Conservation (phyloP, 2,888 invertebrate genomes). For the Drosophila anomalipes region DNA sequence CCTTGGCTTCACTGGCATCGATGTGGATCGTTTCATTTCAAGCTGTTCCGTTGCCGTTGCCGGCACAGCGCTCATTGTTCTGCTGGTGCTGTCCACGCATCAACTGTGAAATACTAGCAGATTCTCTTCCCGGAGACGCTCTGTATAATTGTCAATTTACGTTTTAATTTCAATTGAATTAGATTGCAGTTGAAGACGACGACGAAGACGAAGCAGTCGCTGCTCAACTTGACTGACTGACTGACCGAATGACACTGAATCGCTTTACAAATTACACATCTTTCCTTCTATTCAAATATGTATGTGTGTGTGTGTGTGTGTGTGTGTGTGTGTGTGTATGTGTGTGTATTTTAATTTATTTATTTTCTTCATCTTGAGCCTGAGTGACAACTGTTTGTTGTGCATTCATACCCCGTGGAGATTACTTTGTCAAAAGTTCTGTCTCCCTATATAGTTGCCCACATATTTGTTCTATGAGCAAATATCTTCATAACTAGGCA, state of each 20-base stretch:
- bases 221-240: conserved; percentile 47
- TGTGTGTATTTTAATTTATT: conserved; percentile 69
- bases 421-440: conserved; percentile 54
- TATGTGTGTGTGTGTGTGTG: conserved; percentile 19
- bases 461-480: conserved; percentile 41
- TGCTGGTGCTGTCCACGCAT: conserved; percentile 47
- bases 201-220: conserved; percentile 7
- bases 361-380: conserved; percentile 51
- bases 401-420: conserved; percentile 50
- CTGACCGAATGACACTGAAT: conserved; percentile 67
- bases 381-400: conserved; percentile 45
- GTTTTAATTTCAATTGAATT: conserved; percentile 79
- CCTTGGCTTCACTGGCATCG: conserved; percentile 84
- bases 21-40: conserved; percentile 82
- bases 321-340: conserved; percentile 27
- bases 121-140: conserved; percentile 31
- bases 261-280: conserved; percentile 8
- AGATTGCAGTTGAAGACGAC: conserved; percentile 57
- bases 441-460: conserved; percentile 19
- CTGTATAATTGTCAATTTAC: conserved; percentile 72
- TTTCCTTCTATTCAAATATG: conserved; percentile 7
- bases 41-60: conserved; percentile 29
- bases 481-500: conserved; percentile 30
- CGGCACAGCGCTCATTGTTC: conserved; percentile 46
- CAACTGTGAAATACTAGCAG: conserved; percentile 25